Conservation (phyloP, 2,888 invertebrate genomes). For the Netelia melanura region DNA sequence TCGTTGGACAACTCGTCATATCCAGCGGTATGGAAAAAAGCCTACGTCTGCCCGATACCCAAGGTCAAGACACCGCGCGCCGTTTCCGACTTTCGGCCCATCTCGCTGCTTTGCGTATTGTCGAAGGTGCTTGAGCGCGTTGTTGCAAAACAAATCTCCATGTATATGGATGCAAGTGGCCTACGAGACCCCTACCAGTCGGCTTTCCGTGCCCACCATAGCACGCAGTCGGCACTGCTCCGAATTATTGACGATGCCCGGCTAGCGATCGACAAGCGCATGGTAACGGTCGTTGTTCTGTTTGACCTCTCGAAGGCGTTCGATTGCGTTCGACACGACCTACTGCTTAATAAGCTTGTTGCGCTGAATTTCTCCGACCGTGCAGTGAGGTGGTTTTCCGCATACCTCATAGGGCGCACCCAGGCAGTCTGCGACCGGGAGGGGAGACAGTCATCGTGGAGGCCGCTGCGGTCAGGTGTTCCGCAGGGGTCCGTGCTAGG, state of each 20-base stretch:
- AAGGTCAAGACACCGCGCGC: no score
- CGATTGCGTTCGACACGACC: not conserved
- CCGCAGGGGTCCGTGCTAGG: constrained; percentile 1
- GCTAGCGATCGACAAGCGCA: not conserved
- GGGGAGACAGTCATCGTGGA: not conserved
- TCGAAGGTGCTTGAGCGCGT: constrained; percentile 18
- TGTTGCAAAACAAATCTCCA: not conserved
- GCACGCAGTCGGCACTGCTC: constrained; percentile 25
- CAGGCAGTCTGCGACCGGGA: constrained; percentile 1
- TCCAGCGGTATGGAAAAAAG: no score
- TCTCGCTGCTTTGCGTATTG: constrained; percentile 13
- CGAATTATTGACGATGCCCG: constrained; percentile 6
- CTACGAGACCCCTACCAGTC: constrained; percentile 13
- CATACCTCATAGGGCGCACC: no score
- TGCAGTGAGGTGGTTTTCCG: no score
- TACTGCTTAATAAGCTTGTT: no score
- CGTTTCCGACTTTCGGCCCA: not conserved
- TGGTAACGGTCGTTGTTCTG: not conserved
- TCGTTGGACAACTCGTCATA: no score
- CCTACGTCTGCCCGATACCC: no score
- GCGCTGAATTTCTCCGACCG: no score
- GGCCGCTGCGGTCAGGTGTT: not conserved
- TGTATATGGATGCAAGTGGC: not conserved
- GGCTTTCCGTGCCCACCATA: not conserved
- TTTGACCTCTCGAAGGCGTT: constrained; percentile 23